phyloP scores from a whole-genome alignment of 53 echinoderm and acorn worm species.

The Holothuria scabra region DNA sequence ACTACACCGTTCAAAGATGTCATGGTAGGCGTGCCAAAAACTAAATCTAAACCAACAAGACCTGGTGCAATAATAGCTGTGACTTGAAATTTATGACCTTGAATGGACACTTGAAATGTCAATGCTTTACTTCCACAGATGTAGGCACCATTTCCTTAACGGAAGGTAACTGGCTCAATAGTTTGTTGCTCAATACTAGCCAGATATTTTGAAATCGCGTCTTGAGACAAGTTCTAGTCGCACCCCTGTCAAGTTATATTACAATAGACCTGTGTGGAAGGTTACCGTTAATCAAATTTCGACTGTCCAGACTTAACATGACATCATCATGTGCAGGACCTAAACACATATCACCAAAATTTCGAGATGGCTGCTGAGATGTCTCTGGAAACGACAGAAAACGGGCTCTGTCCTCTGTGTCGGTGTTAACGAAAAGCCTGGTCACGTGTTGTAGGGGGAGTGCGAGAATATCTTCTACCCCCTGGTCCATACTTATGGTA shows the following conservation, averaged over 20 bases:
- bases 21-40: not conserved
- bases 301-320: too few relatives aligned
- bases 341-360: too few relatives aligned
- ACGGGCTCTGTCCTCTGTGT: too few relatives aligned
- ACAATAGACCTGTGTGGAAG: not conserved
- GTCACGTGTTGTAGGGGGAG: too few relatives aligned
- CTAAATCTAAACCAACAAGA: not conserved
- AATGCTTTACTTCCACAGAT: not conserved
- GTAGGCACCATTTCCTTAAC: slow-evolving; percentile 13
- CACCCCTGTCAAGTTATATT: slow-evolving; percentile 2
- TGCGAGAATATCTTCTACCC: too few relatives aligned
- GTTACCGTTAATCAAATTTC: slow-evolving; percentile 4
- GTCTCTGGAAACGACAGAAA: too few relatives aligned
- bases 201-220: not conserved
- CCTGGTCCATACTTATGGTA: too few relatives aligned
- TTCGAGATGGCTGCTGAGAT: too few relatives aligned
- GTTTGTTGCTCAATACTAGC: not conserved
- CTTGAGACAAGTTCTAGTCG: not conserved
- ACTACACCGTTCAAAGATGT: not conserved
- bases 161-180: not conserved
- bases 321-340: too few relatives aligned
- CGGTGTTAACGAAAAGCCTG: too few relatives aligned
- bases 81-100: not conserved
- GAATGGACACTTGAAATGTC: not conserved
- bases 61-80: not conserved